These are phyloP conservation scores for Apamea sordens DNA, from an alignment of 2,888 invertebrate species.

Conservation along the genomic window DNA sequence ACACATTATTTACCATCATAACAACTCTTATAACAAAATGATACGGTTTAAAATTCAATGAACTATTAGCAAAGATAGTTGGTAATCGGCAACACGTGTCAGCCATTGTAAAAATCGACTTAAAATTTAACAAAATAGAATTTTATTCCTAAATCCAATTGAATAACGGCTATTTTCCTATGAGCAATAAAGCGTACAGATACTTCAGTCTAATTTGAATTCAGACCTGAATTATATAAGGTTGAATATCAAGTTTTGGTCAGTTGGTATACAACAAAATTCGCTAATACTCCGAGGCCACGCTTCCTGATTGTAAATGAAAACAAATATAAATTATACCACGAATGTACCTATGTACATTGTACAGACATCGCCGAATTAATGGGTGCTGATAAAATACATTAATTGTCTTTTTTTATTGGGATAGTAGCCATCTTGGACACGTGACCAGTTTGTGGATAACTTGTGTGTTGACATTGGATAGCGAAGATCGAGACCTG, in stretches of 20 bases:
- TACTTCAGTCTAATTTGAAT: conserved; percentile 43
- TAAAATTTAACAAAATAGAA: conserved; percentile 37
- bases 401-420: conserved; percentile 17
- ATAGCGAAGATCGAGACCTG: not conserved
- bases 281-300: conserved; percentile 66
- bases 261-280: conserved; percentile 64
- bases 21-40: conserved; percentile 37
- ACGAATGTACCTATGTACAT: conserved; percentile 23
- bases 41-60: conserved; percentile 30
- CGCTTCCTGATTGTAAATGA: conserved; percentile 64
- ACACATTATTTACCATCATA: conserved; percentile 41
- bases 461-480: conserved; percentile 14
- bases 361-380: conserved; percentile 33
- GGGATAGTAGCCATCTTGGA: conserved; percentile 3
- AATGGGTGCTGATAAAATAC: conserved; percentile 49
- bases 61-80: conserved; percentile 7
- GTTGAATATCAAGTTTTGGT: conserved; percentile 35
- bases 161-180: conserved; percentile 58
- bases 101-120: conserved; percentile 52
- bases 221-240: conserved; percentile 28
- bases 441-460: conserved; percentile 17
- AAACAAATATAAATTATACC: conserved; percentile 58
- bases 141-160: conserved; percentile 51
- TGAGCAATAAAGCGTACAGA: conserved; percentile 26
- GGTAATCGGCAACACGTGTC: conserved; percentile 61